A percentile compares a stretch with the other conserved stretches of the same genome.
Evolutionary conservation across 1,140 invertebrate genomes (phyloP).

Genomic region (Ips typographus): DNA sequence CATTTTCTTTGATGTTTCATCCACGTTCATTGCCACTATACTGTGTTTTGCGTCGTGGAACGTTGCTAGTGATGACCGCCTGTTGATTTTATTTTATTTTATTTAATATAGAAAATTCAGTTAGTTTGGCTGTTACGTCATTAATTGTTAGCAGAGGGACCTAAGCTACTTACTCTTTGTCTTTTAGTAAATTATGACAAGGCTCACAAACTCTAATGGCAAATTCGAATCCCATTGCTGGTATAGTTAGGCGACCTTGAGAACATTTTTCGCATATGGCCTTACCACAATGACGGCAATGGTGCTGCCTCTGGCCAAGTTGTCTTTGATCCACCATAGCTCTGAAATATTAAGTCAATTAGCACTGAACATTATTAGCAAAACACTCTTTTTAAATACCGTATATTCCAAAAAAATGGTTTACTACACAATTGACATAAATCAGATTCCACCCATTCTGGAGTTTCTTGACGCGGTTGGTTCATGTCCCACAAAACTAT

Average conservation of each 20-base stretch:
- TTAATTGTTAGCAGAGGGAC: background rate
- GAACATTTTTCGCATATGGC: slow-evolving; percentile 93
- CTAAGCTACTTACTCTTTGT: slow-evolving; percentile 73
- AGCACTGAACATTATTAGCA: background rate
- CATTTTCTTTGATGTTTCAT: slow-evolving; percentile 81
- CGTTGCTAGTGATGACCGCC: slow-evolving; percentile 85
- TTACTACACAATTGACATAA: slow-evolving; percentile 88
- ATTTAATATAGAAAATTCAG: background rate
- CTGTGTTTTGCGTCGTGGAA: slow-evolving; percentile 95
- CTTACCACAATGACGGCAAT: slow-evolving; percentile 88
- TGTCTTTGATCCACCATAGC: slow-evolving; percentile 98
- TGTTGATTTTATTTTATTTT: slow-evolving; percentile 51
- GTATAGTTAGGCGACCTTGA: slow-evolving; percentile 82
- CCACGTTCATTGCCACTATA: slow-evolving; percentile 84
- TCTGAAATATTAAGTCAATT: slow-evolving; percentile 56
- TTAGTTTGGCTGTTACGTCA: background rate
- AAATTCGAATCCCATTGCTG: slow-evolving; percentile 97
- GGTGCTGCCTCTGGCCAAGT: slow-evolving; percentile 87
- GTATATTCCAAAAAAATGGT: slow-evolving; percentile 96
- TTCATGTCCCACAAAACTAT: slow-evolving; percentile 95
- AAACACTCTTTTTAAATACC: slow-evolving; percentile 1
- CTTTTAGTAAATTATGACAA: slow-evolving; percentile 81
- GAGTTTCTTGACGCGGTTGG: slow-evolving; percentile 82
- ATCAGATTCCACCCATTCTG: slow-evolving; percentile 92
- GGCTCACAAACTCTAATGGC: slow-evolving; percentile 93